Conservation (phyloP, 1,140 invertebrate species). For the Meloidogyne floridensis region DNA sequence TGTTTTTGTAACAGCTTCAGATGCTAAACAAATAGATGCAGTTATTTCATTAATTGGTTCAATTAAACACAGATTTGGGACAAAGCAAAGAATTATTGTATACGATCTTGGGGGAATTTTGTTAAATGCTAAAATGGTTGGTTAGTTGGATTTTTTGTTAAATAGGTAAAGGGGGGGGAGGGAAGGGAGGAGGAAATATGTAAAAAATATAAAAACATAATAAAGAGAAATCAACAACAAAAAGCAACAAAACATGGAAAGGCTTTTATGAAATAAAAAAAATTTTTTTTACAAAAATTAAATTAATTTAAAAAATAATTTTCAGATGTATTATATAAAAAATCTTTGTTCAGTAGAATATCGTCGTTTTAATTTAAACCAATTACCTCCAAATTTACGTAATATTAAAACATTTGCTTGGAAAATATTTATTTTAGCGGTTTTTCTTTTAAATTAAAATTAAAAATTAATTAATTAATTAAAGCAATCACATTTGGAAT, state of each 20-base stretch:
- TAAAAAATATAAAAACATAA: no score
- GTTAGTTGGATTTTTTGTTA: no score
- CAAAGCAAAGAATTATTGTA: not conserved
- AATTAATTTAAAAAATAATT: not conserved
- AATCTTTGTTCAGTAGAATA: not conserved
- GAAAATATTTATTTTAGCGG: conserved; percentile 5
- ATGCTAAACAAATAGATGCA: not conserved
- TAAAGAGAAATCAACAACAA: no score
- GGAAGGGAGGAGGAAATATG: no score
- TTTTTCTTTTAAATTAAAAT: not conserved
- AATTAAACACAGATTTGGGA: not conserved
- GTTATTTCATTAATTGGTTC: not conserved
- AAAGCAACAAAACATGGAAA: no score
- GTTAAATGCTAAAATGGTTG: not conserved
- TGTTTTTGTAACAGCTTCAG: not conserved
- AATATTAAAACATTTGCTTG: not conserved
- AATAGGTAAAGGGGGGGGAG: no score
- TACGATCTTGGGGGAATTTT: conserved; percentile 1
- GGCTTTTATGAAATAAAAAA: no score
- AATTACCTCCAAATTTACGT: conserved; percentile 7
- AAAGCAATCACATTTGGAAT: conserved; percentile 2
- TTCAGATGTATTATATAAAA: not conserved
- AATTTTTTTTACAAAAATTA: no score
- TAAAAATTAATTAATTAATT: not conserved
- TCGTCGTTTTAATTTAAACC: not conserved